A percentile compares a stretch with the other conserved stretches of the same genome.
Evolutionary conservation across 2,797 vertebrate species (phyloP).

Genomic region (Peromyscus attwateri): DNA sequence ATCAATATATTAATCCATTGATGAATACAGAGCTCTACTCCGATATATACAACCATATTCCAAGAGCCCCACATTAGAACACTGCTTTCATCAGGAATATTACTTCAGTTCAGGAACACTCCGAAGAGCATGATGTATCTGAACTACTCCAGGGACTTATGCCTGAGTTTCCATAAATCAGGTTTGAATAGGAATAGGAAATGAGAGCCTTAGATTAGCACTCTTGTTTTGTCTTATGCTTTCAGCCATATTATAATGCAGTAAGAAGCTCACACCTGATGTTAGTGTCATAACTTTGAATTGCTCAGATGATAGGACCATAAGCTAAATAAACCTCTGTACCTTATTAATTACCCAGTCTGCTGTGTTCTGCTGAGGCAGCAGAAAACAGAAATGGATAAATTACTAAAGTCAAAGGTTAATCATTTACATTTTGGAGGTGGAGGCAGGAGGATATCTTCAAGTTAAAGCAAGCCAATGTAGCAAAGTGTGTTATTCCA

Average conservation of each 20-base stretch:
- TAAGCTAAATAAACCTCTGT: not conserved
- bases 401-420: not conserved
- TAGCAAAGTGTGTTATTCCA: slow-evolving; percentile 17
- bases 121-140: too few relatives aligned
- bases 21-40: not conserved
- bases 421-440: slow-evolving; percentile 36
- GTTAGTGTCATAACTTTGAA: not conserved
- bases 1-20: not conserved
- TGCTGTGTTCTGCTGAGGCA: not conserved
- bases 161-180: too few relatives aligned
- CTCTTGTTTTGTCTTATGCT: not conserved
- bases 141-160: not conserved
- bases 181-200: not conserved
- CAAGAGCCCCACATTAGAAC: too few relatives aligned
- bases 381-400: not conserved
- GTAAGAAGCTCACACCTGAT: too few relatives aligned
- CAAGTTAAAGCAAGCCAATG: not conserved
- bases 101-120: too few relatives aligned
- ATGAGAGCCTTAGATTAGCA: not conserved
- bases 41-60: not conserved
- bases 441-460: not conserved
- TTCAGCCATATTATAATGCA: not conserved
- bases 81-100: not conserved
- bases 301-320: not conserved
- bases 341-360: not conserved